phyloP scores from a whole-genome alignment of 2,113 vertebrate genomes.

The Picathartes gymnocephalus region DNA sequence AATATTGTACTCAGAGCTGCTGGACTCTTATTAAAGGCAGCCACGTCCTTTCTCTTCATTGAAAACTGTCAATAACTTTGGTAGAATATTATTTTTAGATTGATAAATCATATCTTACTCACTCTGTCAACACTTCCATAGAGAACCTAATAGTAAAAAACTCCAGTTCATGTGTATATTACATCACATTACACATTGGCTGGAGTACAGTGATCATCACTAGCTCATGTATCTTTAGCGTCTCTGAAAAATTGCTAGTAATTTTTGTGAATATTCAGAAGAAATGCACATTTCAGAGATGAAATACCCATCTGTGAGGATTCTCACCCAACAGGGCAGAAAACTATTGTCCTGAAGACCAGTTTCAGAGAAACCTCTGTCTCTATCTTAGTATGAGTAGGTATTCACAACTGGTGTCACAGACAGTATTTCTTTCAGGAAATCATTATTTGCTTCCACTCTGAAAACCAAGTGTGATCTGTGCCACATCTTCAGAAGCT shows the following conservation, averaged over 20 bases:
- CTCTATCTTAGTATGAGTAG: not conserved
- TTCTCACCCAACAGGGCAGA: not conserved
- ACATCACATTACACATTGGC: not conserved
- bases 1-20: not conserved
- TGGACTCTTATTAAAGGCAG: not conserved
- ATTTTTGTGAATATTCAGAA: not conserved
- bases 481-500: not conserved
- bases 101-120: not conserved
- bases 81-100: not conserved
- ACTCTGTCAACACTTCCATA: not conserved
- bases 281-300: not conserved
- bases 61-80: not conserved
- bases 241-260: not conserved
- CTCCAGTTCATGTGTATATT: not conserved
- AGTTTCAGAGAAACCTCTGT: not conserved
- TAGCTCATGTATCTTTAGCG: not conserved
- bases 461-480: not conserved
- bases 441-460: not conserved
- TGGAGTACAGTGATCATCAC: not conserved
- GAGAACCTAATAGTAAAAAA: not conserved
- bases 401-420: not conserved
- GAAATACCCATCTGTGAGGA: not conserved
- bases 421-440: not conserved
- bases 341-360: not conserved
- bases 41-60: not conserved